A percentile compares a stretch with the other conserved stretches of the same genome.
phyloP scores from a whole-genome alignment of 2,797 vertebrate species.

The Tokudaia tokunoshimensis region DNA sequence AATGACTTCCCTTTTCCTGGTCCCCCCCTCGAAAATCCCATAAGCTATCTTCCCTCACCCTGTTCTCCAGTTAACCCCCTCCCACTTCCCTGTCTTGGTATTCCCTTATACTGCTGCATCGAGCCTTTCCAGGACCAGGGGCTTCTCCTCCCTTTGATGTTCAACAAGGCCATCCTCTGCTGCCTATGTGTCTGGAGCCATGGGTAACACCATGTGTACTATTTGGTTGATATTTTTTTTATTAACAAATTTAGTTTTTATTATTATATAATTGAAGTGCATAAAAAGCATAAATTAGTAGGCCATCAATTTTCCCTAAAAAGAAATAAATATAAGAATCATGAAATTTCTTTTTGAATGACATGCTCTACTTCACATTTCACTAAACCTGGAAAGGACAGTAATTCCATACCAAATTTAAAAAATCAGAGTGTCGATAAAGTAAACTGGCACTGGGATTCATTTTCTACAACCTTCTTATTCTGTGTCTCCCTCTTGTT shows the following conservation, averaged over 20 bases:
- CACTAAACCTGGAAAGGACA: not conserved
- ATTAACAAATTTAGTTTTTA: not conserved
- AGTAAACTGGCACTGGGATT: not conserved
- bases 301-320: not conserved
- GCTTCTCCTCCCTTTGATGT: too few species aligned
- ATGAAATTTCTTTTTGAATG: conserved; percentile 7
- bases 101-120: too few species aligned
- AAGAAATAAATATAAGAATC: conserved; percentile 11
- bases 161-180: too few species aligned
- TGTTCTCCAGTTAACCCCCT: too few species aligned
- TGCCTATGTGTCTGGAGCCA: too few species aligned
- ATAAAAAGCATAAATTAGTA: conserved; percentile 7
- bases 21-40: too few species aligned
- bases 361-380: not conserved
- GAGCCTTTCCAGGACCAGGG: too few species aligned
- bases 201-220: too few species aligned
- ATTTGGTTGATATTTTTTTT: too few species aligned
- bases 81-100: too few species aligned
- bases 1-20: too few species aligned
- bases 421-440: not conserved
- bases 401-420: not conserved
- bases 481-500: not conserved
- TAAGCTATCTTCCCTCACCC: too few species aligned
- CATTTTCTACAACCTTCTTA: not conserved
- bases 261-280: not conserved